Evolutionary conservation across 2,797 vertebrate species (phyloP), one percentile per base, ranked within the genome.

Genomic region (Sebastes ruberrimus): DNA sequence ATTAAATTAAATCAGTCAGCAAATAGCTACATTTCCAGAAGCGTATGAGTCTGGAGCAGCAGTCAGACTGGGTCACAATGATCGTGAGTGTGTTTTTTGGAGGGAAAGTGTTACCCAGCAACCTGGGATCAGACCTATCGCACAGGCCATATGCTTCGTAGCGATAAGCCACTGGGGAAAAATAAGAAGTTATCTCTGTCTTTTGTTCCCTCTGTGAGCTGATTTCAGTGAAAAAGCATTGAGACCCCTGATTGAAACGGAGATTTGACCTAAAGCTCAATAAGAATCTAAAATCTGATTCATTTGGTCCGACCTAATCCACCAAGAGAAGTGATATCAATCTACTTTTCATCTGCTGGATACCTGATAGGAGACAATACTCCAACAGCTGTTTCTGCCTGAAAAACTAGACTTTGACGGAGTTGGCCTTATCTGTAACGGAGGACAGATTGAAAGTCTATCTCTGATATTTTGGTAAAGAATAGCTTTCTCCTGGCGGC

Each of bases 311-410:
- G 42, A 82, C 60, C 76, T 82, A 85, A 92, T 90, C 84, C 88
- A 70, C 13, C 52, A 84, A 35, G 77, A 83, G 32, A 56, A 42
- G 71, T 7, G 61, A 89, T 90, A 92, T 76, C 33, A 62, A 75
- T 90, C 89, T 78, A 13, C 80, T 74, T 88, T 89, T 90, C 82
- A 79, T 88, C 91, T 81, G 82, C 82, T 68, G 82, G 80, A 87
- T 56, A 87, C 30, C 53, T 69, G 85, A 92, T 80, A 90, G 80
- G 77, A 84, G 77, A 82, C 71, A 79, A 81, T 86, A 83, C 71
- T 76, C 32, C 53, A 82, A 78, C 88, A 91, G 84, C 90, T 92
- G 92, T 80, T 91, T 89, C 73, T 83, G 74, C 52, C 55, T 81
- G 71, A 75, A 86, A 78, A 89, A 53, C 53, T 32, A 53, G 11